Percentiles rank a stretch among this genome's conserved stretches.
Conservation (phyloP, 2,888 invertebrate species). For the Apotomis betuletana region DNA sequence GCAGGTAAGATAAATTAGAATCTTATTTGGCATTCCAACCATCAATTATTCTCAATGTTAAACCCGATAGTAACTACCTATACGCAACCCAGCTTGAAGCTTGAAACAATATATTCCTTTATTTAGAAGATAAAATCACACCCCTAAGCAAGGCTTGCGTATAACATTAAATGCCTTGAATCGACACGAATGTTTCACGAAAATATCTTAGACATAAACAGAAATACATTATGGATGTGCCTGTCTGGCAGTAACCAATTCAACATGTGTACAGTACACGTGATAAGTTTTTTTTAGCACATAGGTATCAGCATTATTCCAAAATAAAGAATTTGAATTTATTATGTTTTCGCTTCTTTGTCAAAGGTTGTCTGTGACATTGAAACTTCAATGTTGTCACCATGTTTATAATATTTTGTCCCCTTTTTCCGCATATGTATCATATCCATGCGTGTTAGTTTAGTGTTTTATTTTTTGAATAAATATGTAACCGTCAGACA, state of each 20-base stretch:
- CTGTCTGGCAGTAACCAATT: conserved; percentile 37
- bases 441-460: no score
- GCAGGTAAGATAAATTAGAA: no score
- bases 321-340: conserved; percentile 7
- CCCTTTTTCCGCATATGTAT: background rate
- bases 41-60: no score
- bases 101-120: background rate
- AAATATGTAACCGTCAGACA: no score
- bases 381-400: conserved; percentile 8
- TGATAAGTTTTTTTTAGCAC: conserved; percentile 32
- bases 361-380: conserved; percentile 5
- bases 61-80: no score
- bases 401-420: background rate
- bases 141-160: background rate
- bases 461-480: no score
- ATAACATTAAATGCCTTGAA: conserved; percentile 46
- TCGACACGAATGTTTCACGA: conserved; percentile 45
- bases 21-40: no score
- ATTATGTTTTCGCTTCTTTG: background rate
- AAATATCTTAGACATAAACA: conserved; percentile 43
- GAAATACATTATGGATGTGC: conserved; percentile 41
- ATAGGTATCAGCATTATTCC: conserved; percentile 8
- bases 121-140: background rate
- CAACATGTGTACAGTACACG: conserved; percentile 32
- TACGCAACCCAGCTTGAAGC: no score